phyloP scores from a whole-genome alignment of 2,113 vertebrate genomes.

The Leiothrix lutea region DNA sequence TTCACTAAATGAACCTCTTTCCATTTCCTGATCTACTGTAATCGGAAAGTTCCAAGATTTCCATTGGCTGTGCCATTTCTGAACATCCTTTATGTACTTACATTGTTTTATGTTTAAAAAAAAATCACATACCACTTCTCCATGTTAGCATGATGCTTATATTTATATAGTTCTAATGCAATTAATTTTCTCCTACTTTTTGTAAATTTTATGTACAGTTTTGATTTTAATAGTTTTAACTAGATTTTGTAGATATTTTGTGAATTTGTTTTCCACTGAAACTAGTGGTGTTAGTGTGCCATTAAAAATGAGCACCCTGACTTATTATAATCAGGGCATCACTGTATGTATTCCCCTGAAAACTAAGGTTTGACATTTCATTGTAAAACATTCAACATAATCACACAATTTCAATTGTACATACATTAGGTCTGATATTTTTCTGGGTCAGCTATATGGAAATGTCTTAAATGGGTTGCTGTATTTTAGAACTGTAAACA shows the following conservation, averaged over 20 bases:
- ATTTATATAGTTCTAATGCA: slow-evolving; percentile 87
- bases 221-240: slow-evolving; percentile 91
- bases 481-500: slow-evolving; percentile 88
- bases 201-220: slow-evolving; percentile 99
- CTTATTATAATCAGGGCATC: slow-evolving; percentile 67
- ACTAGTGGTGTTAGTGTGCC: slow-evolving; percentile 78
- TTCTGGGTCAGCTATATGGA: slow-evolving; percentile 73
- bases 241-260: slow-evolving; percentile 92
- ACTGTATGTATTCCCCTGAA: slow-evolving; percentile 69
- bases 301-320: slow-evolving; percentile 75
- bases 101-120: slow-evolving; percentile 64
- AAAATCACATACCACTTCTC: slow-evolving; percentile 54
- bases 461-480: slow-evolving; percentile 86
- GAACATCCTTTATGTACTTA: slow-evolving; percentile 53
- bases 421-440: slow-evolving; percentile 75
- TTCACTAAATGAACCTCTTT: slow-evolving; percentile 47
- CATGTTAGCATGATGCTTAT: slow-evolving; percentile 82
- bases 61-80: slow-evolving; percentile 64
- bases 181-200: slow-evolving; percentile 73
- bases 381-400: slow-evolving; percentile 62
- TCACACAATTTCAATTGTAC: slow-evolving; percentile 74
- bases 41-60: slow-evolving; percentile 1
- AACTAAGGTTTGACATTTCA: slow-evolving; percentile 64
- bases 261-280: slow-evolving; percentile 84
- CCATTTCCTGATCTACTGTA: slow-evolving; percentile 59